Conservation (phyloP, 2,888 invertebrate genomes). For the Drosophila melanosoma region DNA sequence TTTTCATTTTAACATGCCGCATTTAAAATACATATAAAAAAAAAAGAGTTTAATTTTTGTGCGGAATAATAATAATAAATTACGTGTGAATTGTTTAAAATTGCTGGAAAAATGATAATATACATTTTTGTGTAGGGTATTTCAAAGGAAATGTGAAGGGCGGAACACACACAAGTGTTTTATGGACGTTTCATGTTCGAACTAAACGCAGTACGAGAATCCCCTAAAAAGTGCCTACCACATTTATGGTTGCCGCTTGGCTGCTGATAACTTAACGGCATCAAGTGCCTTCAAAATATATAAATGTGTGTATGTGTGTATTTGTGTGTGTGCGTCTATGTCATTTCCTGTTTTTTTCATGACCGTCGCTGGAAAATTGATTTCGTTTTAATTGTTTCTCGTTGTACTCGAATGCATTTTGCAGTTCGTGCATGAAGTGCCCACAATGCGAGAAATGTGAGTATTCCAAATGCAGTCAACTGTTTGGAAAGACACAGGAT, state of each 20-base stretch:
- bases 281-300: conserved; percentile 55
- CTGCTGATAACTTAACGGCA: conserved; percentile 63
- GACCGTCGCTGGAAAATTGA: conserved; percentile 56
- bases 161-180: conserved; percentile 50
- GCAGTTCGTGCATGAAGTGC: conserved; percentile 64
- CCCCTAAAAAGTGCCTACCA: conserved; percentile 39
- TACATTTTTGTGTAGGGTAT: conserved; percentile 6
- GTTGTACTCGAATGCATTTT: conserved; percentile 64
- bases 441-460: conserved; percentile 26
- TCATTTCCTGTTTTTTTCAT: conserved; percentile 58
- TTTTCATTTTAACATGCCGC: background rate
- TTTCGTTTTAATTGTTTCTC: conserved; percentile 68
- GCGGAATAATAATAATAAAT: background rate
- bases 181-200: conserved; percentile 60
- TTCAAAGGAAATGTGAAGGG: conserved; percentile 26
- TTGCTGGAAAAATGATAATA: background rate
- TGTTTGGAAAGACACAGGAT: conserved; percentile 25
- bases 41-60: background rate
- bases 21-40: background rate
- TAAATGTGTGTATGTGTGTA: conserved; percentile 20
- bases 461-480: conserved; percentile 31
- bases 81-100: background rate
- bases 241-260: conserved; percentile 61
- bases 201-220: conserved; percentile 28
- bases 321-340: conserved; percentile 15